Evolutionary conservation across 2,797 vertebrate species (phyloP), one percentile per base, ranked within the genome.

Genomic region (Eurystomus glaucurus): DNA sequence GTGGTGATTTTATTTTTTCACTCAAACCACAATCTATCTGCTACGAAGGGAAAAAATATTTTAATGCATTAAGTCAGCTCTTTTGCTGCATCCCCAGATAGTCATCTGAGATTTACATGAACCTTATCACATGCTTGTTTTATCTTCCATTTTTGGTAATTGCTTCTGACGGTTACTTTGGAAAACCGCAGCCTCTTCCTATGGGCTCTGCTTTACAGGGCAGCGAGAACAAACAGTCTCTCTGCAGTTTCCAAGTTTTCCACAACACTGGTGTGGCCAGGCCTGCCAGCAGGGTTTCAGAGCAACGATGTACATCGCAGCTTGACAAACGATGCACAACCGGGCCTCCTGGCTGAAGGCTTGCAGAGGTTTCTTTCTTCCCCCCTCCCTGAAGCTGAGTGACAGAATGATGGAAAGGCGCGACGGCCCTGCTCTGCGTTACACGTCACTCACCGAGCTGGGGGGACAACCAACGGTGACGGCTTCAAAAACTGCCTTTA

Each of bases 1-100:
- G 12, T 29, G 37, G 80, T 82, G 91, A 51, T 58, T 85, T 33
- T 12, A 6, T 23, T 97, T 94, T 96, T 95, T 76, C 11, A 89
- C 83, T 95, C 90, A 93, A 95, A 84, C 57, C 35, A 64, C 55
- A 96, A 97, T 54, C 85, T 96, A 88, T 87, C 92, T 92, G 94
- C 86, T 96, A 91, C 50, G 92, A 96, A 97, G 88, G 85, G 72
- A 93, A 94, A 93, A 97, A 80, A 1, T 80, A 93, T 62, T 95
- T 90, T 74, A 81, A 86, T 92, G 91, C 74, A 94, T 97, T 82
- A 93, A 90, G 41, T 52, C 77, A 86, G 37, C 48, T 71, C 80
- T 93, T 58, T 46, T 51, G 64, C 33, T 57, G 21, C n/a, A 84
- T 84, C 90, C 83, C 41, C 74, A 90, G 51, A 39, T 6, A 88